Base-by-base conservation (phyloP, 2,888 invertebrate genomes). In the Onthophagus sagittarius region DNA sequence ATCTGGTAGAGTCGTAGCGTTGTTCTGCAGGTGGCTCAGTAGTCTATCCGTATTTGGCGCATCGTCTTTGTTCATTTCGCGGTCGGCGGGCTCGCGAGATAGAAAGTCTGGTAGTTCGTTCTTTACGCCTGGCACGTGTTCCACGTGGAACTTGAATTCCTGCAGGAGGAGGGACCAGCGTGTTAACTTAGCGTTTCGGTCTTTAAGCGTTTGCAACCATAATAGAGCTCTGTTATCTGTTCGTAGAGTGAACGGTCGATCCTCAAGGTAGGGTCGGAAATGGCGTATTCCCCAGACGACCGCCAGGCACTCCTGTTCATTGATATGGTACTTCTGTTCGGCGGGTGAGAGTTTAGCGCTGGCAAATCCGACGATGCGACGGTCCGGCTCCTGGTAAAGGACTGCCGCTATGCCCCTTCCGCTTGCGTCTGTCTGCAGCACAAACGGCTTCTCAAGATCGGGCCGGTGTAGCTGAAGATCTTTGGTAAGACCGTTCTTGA, bases 281-380 rank as follows among this genome's bases (percentile, higher is more conserved):
- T 74, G 73, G 13, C 77, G 76, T 2, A 78, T 69, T 1, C 77
- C 79, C 80, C 78, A 81, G 1, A 80, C 71, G 0, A 78, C 76
- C 0, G 80, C 79, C 0, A 79, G 72, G 31, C 76, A 78, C 69
- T 81, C 79, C 63, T 77, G 78, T 64, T 80, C 79, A 69, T 80
- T 80, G 2, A 73, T 71, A 69, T 80, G 80, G 67, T 78, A 80
- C 0, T 63, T 32, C 31, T 62, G 7, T 64, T 79, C 76, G 0
- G 73, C 23, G 0, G 15, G 53, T 3, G 32, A 75, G 7, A 78
- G 75, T 62, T 74, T 72, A 11, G 77, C 71, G 63, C 77, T 78
- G 7, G 75, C 75, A 65, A 75, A 80, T 23, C 76, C 71, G n/a
- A 65, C 65, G 9, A 81, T 76, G 0, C 78, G 72, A 0, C 72